These are phyloP conservation scores for Sebastes oblongus DNA, from an alignment of 2,797 vertebrate species.

Conservation along the genomic window DNA sequence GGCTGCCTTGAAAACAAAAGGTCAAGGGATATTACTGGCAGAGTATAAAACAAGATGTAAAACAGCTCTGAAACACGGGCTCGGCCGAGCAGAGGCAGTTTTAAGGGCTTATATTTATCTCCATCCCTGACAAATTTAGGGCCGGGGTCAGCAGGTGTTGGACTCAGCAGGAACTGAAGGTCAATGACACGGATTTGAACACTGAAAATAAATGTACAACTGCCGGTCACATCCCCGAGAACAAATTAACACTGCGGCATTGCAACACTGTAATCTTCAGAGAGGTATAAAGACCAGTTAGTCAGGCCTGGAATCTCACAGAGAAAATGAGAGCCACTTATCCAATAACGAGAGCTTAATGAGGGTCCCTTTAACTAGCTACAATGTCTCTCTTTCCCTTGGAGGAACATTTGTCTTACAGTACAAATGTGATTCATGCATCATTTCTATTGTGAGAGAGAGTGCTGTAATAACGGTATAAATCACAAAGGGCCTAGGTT, in stretches of 20 bases:
- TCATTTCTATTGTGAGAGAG: slow-evolving; percentile 83
- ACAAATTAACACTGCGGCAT: slow-evolving; percentile 72
- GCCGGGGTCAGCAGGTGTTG: slow-evolving; percentile 76
- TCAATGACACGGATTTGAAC: slow-evolving; percentile 73
- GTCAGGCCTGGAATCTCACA: slow-evolving; percentile 79
- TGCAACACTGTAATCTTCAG: slow-evolving; percentile 73
- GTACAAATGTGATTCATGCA: slow-evolving; percentile 85
- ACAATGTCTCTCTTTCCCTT: slow-evolving; percentile 78
- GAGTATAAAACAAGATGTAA: slow-evolving; percentile 89
- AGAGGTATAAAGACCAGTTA: slow-evolving; percentile 82
- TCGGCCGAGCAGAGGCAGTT: slow-evolving; percentile 28
- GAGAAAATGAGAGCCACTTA: slow-evolving; percentile 86
- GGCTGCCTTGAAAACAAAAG: slow-evolving; percentile 78
- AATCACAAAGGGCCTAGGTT: slow-evolving; percentile 79
- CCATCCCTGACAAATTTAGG: slow-evolving; percentile 72
- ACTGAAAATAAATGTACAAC: slow-evolving; percentile 74
- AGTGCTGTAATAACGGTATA: slow-evolving; percentile 82
- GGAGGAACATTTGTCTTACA: slow-evolving; percentile 84
- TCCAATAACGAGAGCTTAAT: slow-evolving; percentile 85
- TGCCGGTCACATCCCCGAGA: slow-evolving; percentile 67
- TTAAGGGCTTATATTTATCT: slow-evolving; percentile 58
- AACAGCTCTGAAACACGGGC: slow-evolving; percentile 81
- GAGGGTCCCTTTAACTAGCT: slow-evolving; percentile 84
- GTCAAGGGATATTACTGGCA: slow-evolving; percentile 85
- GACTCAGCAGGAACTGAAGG: slow-evolving; percentile 82